Base-by-base conservation (phyloP, 2,113 vertebrate genomes). In the Podarcis cretensis region DNA sequence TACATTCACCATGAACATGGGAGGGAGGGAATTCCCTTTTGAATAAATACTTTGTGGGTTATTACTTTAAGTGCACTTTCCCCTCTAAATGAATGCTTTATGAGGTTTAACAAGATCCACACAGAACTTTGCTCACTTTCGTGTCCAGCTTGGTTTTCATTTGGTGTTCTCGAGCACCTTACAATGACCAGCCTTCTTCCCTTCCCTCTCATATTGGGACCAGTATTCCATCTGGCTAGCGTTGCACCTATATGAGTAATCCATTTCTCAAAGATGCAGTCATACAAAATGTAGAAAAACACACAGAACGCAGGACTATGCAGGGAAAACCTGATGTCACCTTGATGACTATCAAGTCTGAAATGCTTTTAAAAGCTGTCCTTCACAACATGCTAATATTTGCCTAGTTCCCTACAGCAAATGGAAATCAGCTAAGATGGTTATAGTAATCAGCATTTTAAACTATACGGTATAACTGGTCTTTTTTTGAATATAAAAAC, bases 361-460 rank as follows among this genome's bases (percentile, higher is more conserved):
- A 94, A 94, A 89, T 87, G 88, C 84, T 76, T 86, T 95, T 94
- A 89, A 92, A 95, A 54, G 32, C 65, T 89, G 91, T 16, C 84
- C 73, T 91, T 94, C 92, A 88, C 90, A 93, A 92, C 71, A 82
- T 91, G 91, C 87, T 90, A 85, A 87, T 91, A 94, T 94, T 91
- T 90, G 93, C 89, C 95, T 27, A 20, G 92, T 77, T 94, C 90
- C 88, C 88, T 35, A 89, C 88, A 87, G 83, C 90, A 93, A 91
- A 92, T 93, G 83, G 89, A 95, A 94, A 91, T 87, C 90, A n/a
- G 90, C 88, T 93, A 77, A 92, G 89, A 81, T 85, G 89, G 40
- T 81, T 63, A 93, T 90, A 93, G 93, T 94, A 80, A 91, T 1
- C 92, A 87, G 81, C 35, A 85, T 89, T 91, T 93, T 93, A 90